Conservation (phyloP, 2,113 vertebrate species). For the Triplophysa tibetana region DNA sequence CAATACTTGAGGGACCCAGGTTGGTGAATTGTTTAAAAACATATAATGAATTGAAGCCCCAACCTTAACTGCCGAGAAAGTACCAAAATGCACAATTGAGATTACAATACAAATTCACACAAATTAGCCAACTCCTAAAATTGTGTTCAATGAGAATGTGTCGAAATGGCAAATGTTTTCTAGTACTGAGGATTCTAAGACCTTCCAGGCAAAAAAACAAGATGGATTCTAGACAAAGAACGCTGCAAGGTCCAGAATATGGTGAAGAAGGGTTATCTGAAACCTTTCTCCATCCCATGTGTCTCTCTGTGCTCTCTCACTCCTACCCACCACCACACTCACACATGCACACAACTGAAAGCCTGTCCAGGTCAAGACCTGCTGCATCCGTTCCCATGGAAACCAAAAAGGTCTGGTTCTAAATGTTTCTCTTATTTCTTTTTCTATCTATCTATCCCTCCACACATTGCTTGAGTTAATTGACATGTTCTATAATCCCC, state of each 20-base stretch:
- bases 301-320: constrained; percentile 5
- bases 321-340: constrained; percentile 4
- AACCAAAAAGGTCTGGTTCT: constrained; percentile 56
- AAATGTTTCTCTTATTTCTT: constrained; percentile 32
- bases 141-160: no score
- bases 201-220: not conserved
- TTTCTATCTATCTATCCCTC: not conserved
- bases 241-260: constrained; percentile 2
- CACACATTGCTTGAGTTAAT: no score
- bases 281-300: not conserved
- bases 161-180: not conserved
- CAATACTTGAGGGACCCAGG: constrained; percentile 13
- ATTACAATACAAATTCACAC: no score
- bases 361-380: constrained; percentile 62
- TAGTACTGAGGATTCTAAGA: not conserved
- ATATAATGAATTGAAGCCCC: no score
- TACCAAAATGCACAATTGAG: no score
- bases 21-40: not conserved
- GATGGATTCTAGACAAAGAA: not conserved
- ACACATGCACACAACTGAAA: constrained; percentile 54
- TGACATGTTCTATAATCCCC: not conserved
- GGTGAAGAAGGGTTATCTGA: not conserved
- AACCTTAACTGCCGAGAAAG: no score
- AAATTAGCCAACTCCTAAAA: no score
- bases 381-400: constrained; percentile 58